Base-by-base conservation (phyloP, 2,888 invertebrate genomes). In the Ectobius pallidus region DNA sequence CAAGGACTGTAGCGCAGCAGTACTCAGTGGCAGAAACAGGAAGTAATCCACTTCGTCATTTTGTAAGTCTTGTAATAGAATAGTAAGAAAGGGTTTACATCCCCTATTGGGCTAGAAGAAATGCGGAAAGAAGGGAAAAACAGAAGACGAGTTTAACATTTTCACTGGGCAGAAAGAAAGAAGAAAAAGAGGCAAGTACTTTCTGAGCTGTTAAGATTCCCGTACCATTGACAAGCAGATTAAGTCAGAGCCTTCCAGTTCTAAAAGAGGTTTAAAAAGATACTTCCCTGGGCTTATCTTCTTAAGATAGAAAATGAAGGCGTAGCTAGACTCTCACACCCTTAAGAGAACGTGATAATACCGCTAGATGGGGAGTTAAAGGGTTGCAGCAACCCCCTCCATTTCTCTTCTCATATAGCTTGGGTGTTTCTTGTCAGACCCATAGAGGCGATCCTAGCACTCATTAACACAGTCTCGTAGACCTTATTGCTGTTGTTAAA, bases 171-270 rank as follows among this genome's bases (percentile, higher is more conserved):
- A 55, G 20, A 55, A 55, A 55, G 25, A 55, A 11, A 34, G 34
- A 34, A 34, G 11, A 34, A 11, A 34, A 34, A 34, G 11, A 34
- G 34, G 34, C 6, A 34, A 34, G 34, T 11, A 34, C 34, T 34
- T 34, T 34, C 34, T 11, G 55, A 55, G 27, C 25, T 27, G 27
- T 16, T 55, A 27, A 42, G 46, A 7, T 46, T 65, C 65, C 20
- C 46, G 65, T 65, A 65, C 69, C 68, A 74, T 72, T 74, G 74
- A 74, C 74, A 69, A 72, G 74, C 68, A 74, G 74, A 74, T 72
- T 71, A 72, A 69, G 71, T 25, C 73, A 39, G 25, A 46, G 46
- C 30, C 42, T 32, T 42, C 70, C 32, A 30, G 69, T 69, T 34
- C 69, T 72, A 69, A 61, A 71, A 71, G 65, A 69, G 71, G 69